Base-by-base conservation (phyloP, 2,113 vertebrate species). In the Macquaria australasica region DNA sequence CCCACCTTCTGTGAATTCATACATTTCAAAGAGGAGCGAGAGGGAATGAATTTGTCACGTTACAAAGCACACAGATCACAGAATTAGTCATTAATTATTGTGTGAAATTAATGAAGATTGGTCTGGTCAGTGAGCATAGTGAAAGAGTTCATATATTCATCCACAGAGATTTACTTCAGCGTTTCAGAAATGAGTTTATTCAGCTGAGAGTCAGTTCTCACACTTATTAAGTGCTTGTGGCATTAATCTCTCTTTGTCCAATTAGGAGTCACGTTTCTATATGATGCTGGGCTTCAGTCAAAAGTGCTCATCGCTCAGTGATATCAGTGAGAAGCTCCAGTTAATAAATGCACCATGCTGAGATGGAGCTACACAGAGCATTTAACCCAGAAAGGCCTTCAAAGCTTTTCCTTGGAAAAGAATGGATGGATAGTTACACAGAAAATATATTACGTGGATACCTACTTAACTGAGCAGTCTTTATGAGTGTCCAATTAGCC, bases 191-290 rank as follows among this genome's bases (percentile, higher is more conserved):
- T 82, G 21, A 84, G 72, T 88, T 84, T 14, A 84, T 77, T 92
- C 81, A 87, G 79, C 73, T 16, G 48, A 34, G 72, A 78, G 51
- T 82, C 25, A 3, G 66, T 91, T 94, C 91, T 93, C 86, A 89
- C 78, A 81, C 81, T 74, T 86, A 89, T 92, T 92, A 91, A 87
- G 60, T 1, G 60, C 83, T 69, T 4, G 50, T 43, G 67, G 74
- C 80, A 68, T 90, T 90, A 72, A 91, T 93, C 80, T 87, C 18
- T 79, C 83, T 82, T 78, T 80, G 73, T 89, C 84, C 80, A 83
- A 79, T 87, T 71, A 73, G 51, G 77, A 84, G 73, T 58, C 63
- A 56, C 1, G 63, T 85, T 91, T 74, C 73, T 50, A 37, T 56
- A 77, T 8, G 60, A 83, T 56, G 28, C 18, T 23, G 62, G 56